Evolutionary conservation across 2,888 invertebrate species (phyloP).

Genomic region (Callinectes sapidus): DNA sequence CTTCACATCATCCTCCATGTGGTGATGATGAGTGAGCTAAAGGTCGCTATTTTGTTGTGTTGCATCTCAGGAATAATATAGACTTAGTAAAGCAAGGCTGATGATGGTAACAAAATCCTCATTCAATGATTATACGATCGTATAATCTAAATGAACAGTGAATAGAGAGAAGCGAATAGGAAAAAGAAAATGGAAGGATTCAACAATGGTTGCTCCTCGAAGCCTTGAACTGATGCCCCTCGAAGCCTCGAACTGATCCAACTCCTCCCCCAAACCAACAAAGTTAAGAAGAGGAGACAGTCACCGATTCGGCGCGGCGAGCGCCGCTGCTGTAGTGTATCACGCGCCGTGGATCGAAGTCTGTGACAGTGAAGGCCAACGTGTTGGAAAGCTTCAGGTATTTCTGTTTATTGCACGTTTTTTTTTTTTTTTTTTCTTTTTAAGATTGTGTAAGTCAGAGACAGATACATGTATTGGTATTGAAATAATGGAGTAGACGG

Average conservation of each 20-base stretch:
- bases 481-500: background rate
- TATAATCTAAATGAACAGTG: background rate
- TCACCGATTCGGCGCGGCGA: background rate
- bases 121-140: background rate
- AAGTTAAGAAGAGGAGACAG: too few relatives aligned
- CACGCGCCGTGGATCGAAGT: too few relatives aligned
- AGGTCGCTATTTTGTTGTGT: too few relatives aligned
- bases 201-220: background rate
- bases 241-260: too few relatives aligned
- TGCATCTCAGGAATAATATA: background rate
- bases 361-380: background rate
- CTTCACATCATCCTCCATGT: background rate
- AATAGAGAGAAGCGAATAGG: background rate
- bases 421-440: background rate
- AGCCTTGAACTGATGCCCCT: conserved; percentile 9
- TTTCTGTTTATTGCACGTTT: background rate
- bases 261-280: background rate
- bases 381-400: background rate
- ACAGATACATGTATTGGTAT: background rate
- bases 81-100: background rate
- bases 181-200: background rate
- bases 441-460: background rate
- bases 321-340: too few relatives aligned
- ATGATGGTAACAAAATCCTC: too few relatives aligned
- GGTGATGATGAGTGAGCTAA: background rate